Conservation (phyloP, 1,140 invertebrate species). For the Philaenus spumarius region DNA sequence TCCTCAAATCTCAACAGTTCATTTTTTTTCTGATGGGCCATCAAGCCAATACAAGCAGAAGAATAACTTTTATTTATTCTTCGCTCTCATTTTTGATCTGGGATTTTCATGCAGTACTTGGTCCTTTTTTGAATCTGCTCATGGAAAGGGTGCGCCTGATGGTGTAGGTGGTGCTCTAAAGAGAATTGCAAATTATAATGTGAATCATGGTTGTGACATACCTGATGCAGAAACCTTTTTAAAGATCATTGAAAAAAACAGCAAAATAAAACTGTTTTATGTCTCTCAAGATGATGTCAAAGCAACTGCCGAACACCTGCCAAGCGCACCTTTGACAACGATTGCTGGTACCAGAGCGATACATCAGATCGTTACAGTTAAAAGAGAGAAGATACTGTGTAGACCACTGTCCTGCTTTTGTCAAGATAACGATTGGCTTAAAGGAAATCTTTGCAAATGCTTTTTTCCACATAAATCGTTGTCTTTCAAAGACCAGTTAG, state of each 20-base stretch:
- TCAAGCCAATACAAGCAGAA: too few species aligned
- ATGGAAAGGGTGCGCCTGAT: conserved; percentile 31
- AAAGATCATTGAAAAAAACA: neutral
- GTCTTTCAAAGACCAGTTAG: too few species aligned
- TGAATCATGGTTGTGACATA: neutral
- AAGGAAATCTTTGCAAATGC: neutral
- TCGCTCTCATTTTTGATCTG: conserved; percentile 4
- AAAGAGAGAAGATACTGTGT: neutral
- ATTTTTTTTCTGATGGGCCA: neutral
- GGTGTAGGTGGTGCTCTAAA: conserved; percentile 26
- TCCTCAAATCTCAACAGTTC: neutral
- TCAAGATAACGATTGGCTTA: neutral
- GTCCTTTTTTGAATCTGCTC: conserved; percentile 31
- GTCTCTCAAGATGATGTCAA: neutral
- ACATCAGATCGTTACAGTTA: neutral
- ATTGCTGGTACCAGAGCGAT: neutral
- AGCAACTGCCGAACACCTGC: neutral
- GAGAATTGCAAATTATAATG: conserved; percentile 6
- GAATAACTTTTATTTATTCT: conserved; percentile 15
- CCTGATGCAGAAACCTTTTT: neutral
- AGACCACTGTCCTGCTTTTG: neutral
- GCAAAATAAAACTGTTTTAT: neutral
- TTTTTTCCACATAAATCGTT: neutral
- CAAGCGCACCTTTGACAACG: neutral
- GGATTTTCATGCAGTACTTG: conserved; percentile 19